Base-by-base conservation (phyloP, 2,888 invertebrate genomes). In the Dicranocentrus wangi region DNA sequence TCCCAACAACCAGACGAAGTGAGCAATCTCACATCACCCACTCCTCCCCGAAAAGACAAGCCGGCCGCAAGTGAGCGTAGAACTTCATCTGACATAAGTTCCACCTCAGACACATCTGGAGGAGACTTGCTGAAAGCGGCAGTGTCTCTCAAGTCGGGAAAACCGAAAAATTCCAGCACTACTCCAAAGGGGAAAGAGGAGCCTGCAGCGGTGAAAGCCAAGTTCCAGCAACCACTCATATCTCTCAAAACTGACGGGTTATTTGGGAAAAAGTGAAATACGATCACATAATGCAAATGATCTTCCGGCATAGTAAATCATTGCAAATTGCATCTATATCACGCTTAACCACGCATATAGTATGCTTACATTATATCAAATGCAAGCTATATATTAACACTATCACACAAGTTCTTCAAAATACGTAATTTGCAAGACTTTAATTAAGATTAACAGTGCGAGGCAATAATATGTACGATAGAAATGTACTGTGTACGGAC, bases 171-270 rank as follows among this genome's bases (percentile, higher is more conserved):
- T 28, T 68, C 68, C 27, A 27, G 42, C n/a, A 47, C 43, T n/a
- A 65, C 58, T 17, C 43, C 60, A 55, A 55, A 70, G 58, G 70
- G 3, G 55, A 65, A 65, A 23, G 21, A 42, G 17, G 58, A 70
- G 39, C 13, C 28, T 1, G 55, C 68, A n/a, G n/a, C 53, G 23
- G 55, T 72, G 19, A 79, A 79, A 66, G 58, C 72, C 13, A 82
- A 82, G 42, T 63, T 75, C 42, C 82, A 82, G 39, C 77, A 77
- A 25, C 78, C 82, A 1, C 61, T 82, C 21, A 82, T 82, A 17
- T 69, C 78, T 1, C 15, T 82, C 10, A 82, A 79, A 39, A 82
- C 82, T 1, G 42, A 55, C n/a, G 82, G 63, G 1, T 27, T 82
- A 13, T 76, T 82, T 51, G 73, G 72, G n/a, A 65, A 71, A 39